Evolutionary conservation across 2,113 vertebrate species (phyloP), one percentile per base, ranked within the genome.

Genomic region (Carlito syrichta): DNA sequence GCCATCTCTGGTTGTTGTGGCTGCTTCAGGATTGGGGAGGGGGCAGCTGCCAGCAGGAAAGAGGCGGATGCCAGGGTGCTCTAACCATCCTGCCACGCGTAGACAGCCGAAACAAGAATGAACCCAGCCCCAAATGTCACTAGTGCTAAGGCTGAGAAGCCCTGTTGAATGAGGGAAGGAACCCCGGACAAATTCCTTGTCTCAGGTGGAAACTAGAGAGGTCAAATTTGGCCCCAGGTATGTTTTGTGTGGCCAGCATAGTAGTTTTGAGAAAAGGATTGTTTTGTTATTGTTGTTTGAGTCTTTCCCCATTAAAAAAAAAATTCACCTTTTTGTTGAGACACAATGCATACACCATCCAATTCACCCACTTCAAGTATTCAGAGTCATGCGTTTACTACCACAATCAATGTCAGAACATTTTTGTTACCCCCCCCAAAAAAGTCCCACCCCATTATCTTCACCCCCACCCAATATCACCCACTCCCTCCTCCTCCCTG

Each of bases 21-120:
- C 7, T 1, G 4, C 12, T 0, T 16, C 5, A 3, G 8, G 20
- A 0, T 1, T 3, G 0, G 22, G 16, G 6, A 8, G 3, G 0
- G 16, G 20, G 4, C 12, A 3, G 19, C 16, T 12, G 0, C 38
- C 25, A 22, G 40, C 48, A 60, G 12, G 14, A 0, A 20, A 25
- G 0, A 5, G 38, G 81, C 6, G 32, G 71, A 19, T 4, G n/a
- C 30, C 20, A 48, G 2, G 32, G 43, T 8, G 20, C 11, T 12
- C 63, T 3, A 1, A 14, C 40, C 19, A 38, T 1, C 5, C 43
- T 2, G 20, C 9, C 63, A n/a, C n/a, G n/a, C n/a, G n/a, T n/a
- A n/a, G n/a, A n/a, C 2, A 2, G 10, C 6, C 56, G 48, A 1
- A 27, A 20, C 50, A 14, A 22, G 52, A 16, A 19, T 11, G 1